These are phyloP conservation scores for Pseudolaguvia tuberculata DNA, from an alignment of 2,113 vertebrate species.

Conservation along the genomic window DNA sequence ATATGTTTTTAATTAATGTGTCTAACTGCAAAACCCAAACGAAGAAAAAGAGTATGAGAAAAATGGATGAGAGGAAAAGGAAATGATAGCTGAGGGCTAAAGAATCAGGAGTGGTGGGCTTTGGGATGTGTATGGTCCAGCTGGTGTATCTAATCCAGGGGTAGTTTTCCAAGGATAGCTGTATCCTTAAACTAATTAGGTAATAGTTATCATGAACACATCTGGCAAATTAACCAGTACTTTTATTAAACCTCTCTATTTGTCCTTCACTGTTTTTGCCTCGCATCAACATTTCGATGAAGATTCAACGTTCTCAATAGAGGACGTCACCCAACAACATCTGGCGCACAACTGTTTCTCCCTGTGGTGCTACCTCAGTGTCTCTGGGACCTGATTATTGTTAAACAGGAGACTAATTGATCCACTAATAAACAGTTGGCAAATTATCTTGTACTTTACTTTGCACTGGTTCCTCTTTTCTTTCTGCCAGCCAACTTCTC, in stretches of 20 bases:
- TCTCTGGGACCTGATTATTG: conserved; percentile 17
- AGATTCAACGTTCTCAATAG: background rate
- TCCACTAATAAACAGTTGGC: conserved; percentile 22
- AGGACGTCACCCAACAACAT: conserved; percentile 18
- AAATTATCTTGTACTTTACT: conserved; percentile 15
- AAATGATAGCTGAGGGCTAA: background rate
- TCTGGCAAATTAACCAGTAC: background rate
- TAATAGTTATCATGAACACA: background rate
- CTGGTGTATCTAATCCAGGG: background rate
- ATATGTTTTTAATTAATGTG: background rate
- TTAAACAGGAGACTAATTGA: conserved; percentile 24
- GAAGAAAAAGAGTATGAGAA: background rate
- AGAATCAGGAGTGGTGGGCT: background rate
- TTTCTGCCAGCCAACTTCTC: background rate
- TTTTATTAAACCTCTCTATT: background rate
- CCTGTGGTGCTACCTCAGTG: background rate
- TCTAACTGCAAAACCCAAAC: background rate
- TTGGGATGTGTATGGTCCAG: no score
- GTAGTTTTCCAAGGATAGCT: background rate
- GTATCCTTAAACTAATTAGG: background rate
- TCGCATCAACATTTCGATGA: background rate
- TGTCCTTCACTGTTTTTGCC: background rate
- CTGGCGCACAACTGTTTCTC: conserved; percentile 10
- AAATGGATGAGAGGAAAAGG: background rate
- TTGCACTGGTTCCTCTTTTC: background rate